These are phyloP conservation scores for Drosophila formosana DNA, from an alignment of 2,888 invertebrate genomes.

Conservation along the genomic window DNA sequence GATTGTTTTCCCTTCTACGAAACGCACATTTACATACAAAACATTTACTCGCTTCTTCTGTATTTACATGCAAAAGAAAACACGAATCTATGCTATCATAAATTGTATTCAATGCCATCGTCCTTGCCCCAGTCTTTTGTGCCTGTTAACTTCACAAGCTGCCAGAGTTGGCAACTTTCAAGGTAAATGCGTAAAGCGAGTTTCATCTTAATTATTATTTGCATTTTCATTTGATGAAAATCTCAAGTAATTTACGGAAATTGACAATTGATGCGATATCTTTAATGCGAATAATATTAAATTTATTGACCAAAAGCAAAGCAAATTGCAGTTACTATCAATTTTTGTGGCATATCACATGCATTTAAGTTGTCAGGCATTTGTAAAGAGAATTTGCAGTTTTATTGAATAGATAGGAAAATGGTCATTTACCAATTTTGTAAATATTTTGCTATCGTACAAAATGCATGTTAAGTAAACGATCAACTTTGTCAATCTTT, in stretches of 20 bases:
- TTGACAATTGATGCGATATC: neutral
- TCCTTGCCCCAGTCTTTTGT: neutral
- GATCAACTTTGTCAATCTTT: neutral
- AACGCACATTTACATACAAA: conserved; percentile 61
- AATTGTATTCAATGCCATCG: conserved; percentile 16
- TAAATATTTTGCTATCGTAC: neutral
- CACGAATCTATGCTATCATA: conserved; percentile 41
- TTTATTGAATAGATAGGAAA: conserved; percentile 1
- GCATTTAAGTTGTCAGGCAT: neutral
- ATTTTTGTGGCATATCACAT: neutral
- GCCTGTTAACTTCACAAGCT: conserved; percentile 19
- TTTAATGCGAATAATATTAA: neutral
- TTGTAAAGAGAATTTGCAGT: neutral
- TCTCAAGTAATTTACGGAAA: neutral
- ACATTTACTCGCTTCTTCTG: conserved; percentile 11
- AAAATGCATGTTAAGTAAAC: neutral
- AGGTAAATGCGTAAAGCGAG: neutral
- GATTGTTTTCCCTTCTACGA: conserved; percentile 70
- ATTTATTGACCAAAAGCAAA: conserved; percentile 1
- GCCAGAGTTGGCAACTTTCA: neutral
- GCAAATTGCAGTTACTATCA: neutral
- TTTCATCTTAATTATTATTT: conserved; percentile 27
- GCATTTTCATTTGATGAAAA: conserved; percentile 10
- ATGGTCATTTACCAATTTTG: conserved; percentile 1
- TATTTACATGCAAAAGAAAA: conserved; percentile 10